Evolutionary conservation across 2,888 invertebrate genomes (phyloP).

Genomic region (Drosophila cognata): DNA sequence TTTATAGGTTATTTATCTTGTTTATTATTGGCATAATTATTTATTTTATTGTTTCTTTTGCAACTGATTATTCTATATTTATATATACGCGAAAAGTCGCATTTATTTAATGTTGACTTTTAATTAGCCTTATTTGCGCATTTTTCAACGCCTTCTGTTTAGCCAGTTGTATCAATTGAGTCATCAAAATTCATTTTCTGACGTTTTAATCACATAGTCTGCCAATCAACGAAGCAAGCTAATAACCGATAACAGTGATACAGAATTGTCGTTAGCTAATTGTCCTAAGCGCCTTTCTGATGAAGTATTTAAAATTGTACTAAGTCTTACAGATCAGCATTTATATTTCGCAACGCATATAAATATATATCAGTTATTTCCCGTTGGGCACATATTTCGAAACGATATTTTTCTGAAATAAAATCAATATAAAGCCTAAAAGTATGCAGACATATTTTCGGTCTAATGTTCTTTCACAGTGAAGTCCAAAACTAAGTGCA

Average conservation of each 20-base stretch:
- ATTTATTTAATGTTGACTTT: constrained; percentile 25
- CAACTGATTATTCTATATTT: constrained; percentile 37
- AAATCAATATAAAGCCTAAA: neutral
- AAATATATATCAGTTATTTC: neutral
- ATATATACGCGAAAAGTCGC: neutral
- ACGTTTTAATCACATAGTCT: constrained; percentile 30
- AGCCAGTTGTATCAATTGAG: constrained; percentile 40
- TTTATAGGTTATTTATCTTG: constrained; percentile 26
- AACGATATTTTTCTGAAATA: neutral
- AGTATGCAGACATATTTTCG: constrained; percentile 24
- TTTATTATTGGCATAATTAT: constrained; percentile 2
- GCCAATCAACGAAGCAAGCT: constrained; percentile 29
- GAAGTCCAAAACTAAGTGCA: constrained; percentile 4
- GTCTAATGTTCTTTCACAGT: constrained; percentile 4
- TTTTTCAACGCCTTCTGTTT: neutral
- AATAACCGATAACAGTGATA: constrained; percentile 22
- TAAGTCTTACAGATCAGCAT: neutral
- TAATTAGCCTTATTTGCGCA: constrained; percentile 43
- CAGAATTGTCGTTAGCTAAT: constrained; percentile 32
- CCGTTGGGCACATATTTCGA: neutral
- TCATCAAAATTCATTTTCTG: constrained; percentile 29
- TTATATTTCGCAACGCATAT: neutral
- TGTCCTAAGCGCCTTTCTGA: constrained; percentile 39
- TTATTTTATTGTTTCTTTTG: constrained; percentile 14
- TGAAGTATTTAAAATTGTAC: neutral